Conservation (phyloP, 2,113 vertebrate genomes). For the pig (Sus scrofa) region T2T-Sscrofa CM000825.6:80481501-80482000, state of each 20-base stretch:
- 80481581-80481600: neutral
- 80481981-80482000: slow-evolving; percentile 57
- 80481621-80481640: neutral
- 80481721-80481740: neutral
- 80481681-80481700: neutral
- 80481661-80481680: neutral
- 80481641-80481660: neutral
- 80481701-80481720: neutral
- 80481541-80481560: fast-evolving
- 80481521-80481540: neutral
- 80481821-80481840: slow-evolving; percentile 49
- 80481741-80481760: fast-evolving
- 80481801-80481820: neutral
- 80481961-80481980: slow-evolving; percentile 50
- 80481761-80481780: fast-evolving
- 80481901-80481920: slow-evolving; percentile 60
- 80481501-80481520: neutral
- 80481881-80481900: slow-evolving; percentile 71
- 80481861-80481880: neutral
- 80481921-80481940: slow-evolving; percentile 76
- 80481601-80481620: neutral
- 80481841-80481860: slow-evolving; percentile 67
- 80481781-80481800: neutral
- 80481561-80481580: neutral
- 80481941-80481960: slow-evolving; percentile 62